Evolutionary conservation across 2,888 invertebrate genomes (phyloP).

Genomic region (Trichogramma evanescens): DNA sequence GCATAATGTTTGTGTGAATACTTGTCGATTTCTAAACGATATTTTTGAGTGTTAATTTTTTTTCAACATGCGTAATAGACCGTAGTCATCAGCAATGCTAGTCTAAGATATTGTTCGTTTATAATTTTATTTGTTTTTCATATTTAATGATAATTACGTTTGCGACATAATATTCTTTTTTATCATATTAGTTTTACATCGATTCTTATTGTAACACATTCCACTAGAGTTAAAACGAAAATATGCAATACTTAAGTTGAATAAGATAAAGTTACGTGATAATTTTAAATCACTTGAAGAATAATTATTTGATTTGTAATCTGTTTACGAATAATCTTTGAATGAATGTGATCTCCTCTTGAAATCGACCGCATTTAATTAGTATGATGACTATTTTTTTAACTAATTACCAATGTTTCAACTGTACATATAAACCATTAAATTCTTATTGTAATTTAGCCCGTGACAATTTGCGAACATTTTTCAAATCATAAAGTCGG

Average conservation of each 20-base stretch:
- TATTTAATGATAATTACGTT: neutral
- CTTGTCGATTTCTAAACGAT: constrained; percentile 38
- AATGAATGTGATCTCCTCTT: no score
- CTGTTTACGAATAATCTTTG: no score
- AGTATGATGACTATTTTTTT: no score
- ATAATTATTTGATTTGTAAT: constrained; percentile 16
- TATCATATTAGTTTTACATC: neutral
- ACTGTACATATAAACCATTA: no score
- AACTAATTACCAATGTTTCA: no score
- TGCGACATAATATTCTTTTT: constrained; percentile 4
- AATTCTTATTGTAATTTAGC: no score
- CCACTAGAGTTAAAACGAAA: no score
- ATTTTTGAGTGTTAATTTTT: constrained; percentile 16
- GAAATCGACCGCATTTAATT: no score
- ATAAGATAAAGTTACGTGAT: constrained; percentile 23
- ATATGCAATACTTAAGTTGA: neutral
- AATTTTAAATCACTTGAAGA: constrained; percentile 27
- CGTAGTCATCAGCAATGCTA: constrained; percentile 40
- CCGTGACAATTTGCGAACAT: no score
- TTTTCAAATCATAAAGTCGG: no score
- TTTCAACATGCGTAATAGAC: constrained; percentile 33
- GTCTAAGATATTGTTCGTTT: constrained; percentile 38
- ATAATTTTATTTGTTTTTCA: constrained; percentile 38
- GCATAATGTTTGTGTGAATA: constrained; percentile 29
- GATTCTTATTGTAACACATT: no score